Conservation (phyloP, 2,113 vertebrate species). For the Clarias batrachus region DNA sequence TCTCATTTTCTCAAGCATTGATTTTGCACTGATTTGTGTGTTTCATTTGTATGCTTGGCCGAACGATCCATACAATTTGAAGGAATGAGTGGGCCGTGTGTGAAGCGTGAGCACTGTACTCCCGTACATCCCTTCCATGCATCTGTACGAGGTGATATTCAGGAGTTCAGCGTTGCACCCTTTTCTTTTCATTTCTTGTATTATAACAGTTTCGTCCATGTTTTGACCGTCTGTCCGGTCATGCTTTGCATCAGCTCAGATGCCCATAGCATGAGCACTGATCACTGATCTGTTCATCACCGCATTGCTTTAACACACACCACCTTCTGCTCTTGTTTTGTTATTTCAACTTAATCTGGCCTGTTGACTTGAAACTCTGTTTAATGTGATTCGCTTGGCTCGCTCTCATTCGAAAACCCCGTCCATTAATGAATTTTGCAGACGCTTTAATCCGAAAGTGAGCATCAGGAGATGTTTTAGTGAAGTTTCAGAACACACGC, state of each 20-base stretch:
- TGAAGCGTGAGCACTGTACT: constrained; percentile 26
- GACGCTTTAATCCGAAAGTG: not conserved
- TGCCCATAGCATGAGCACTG: constrained; percentile 17
- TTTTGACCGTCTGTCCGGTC: not conserved
- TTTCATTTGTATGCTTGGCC: constrained; percentile 33
- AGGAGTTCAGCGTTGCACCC: not conserved
- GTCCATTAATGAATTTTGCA: not conserved
- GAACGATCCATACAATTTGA: constrained; percentile 20
- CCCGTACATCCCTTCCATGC: constrained; percentile 8
- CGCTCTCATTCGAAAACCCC: not conserved
- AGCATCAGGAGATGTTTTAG: not conserved
- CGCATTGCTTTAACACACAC: constrained; percentile 14
- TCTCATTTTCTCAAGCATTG: constrained; percentile 42
- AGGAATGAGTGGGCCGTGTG: not conserved
- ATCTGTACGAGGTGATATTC: constrained; percentile 2
- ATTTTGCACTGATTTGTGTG: constrained; percentile 41
- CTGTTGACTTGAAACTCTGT: constrained; percentile 18
- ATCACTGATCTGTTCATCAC: not conserved
- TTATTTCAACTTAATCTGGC: not conserved
- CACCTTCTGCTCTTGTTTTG: not conserved
- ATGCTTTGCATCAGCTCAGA: constrained; percentile 21
- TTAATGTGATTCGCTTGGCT: not conserved
- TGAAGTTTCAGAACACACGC: not conserved
- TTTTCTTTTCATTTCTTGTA: not conserved
- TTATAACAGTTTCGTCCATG: constrained; percentile 15